Conservation (phyloP, 2,113 vertebrate genomes). For the Tiliqua scincoides region DNA sequence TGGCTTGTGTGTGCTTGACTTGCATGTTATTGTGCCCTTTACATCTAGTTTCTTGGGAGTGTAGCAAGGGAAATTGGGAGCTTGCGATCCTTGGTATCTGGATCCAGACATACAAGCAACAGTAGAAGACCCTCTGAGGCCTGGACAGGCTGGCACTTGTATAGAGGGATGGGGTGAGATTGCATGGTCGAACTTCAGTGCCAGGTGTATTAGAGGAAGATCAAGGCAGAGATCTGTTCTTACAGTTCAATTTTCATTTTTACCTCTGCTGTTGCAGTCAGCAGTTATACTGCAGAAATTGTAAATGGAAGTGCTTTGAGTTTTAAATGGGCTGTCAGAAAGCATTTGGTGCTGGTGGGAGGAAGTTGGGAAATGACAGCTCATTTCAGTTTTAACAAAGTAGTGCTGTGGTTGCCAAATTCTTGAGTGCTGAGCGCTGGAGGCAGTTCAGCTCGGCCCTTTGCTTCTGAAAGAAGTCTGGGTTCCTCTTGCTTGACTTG, state of each 20-base stretch:
- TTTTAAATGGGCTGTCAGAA: slow-evolving; percentile 55
- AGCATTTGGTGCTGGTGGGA: slow-evolving; percentile 36
- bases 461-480: neutral
- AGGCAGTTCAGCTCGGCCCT: neutral
- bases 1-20: too few relatives aligned
- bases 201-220: neutral
- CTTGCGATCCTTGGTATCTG: neutral
- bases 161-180: too few relatives aligned
- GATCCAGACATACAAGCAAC: too few relatives aligned
- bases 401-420: neutral
- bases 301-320: slow-evolving; percentile 39
- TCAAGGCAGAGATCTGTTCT: neutral
- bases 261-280: neutral
- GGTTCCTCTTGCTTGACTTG: neutral
- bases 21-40: neutral
- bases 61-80: neutral
- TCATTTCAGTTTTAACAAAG: slow-evolving; percentile 23
- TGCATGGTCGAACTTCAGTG: neutral
- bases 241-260: neutral
- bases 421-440: neutral
- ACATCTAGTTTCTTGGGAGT: neutral
- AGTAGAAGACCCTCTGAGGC: neutral
- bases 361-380: slow-evolving; percentile 44
- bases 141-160: neutral
- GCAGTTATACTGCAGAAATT: neutral